Base-by-base conservation (phyloP, 23 tunicate species). In the Diplosoma virens region DNA sequence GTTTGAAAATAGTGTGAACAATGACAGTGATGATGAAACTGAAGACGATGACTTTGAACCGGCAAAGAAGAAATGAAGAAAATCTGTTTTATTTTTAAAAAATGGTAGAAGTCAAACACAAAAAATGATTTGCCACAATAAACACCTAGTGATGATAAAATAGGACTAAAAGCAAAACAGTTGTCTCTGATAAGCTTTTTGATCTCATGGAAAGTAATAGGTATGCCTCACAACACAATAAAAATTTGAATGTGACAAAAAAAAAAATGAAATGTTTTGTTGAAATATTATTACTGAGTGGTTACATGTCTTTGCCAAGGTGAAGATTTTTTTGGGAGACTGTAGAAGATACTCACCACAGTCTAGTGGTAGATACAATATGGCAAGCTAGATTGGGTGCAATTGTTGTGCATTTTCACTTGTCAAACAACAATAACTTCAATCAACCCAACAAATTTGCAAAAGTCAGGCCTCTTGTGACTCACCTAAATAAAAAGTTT, bases 241-340 rank as follows among this genome's bases (percentile, higher is more conserved):
- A n/a, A 63, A 63, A 20, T n/a, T 63, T 63, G 70, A 63, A 4
- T 28, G 70, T 63, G 35, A n/a, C 9, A 7, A 63, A 63, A 30
- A 7, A 63, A 6, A n/a, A 63, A 14, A 28, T 63, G 29, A 63
- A 63, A 63, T 26, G 70, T 28, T 63, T 63, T 28, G 29, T 63
- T 63, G 70, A 36, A 27, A 63, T 63, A 63, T 30, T 63, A 20
- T 26, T 63, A 6, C 20, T 63, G 29, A 6, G 20, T 63, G 70
- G 70, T 6, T 26, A 63, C 29, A 34, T 25, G 9, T 63, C 35
- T 63, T 11, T 36, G 20, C 7, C 70, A 30, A 63, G 70, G 20
- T n/a, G 70, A 4, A 63, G 70, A 63, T 36, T 63, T 63, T 63
- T 63, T n/a, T 28, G 35, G 70, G 70, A 63, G 20, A 63, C 14